Evolutionary conservation across 2,888 invertebrate genomes (phyloP), one percentile per base, ranked within the genome.

Genomic region (Desoria tigrina): DNA sequence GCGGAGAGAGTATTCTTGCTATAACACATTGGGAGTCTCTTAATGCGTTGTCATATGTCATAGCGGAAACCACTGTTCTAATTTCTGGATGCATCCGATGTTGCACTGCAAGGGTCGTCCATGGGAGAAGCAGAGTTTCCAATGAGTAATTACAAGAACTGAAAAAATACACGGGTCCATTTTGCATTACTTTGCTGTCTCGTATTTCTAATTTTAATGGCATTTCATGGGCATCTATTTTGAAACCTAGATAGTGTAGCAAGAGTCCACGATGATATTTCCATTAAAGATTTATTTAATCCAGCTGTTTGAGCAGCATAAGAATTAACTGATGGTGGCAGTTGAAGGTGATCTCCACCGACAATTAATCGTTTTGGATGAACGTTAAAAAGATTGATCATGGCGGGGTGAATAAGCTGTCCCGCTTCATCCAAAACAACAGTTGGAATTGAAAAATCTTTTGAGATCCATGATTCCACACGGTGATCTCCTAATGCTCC

Each of bases 401-500:
- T 9, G 4, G 32, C 18, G 4, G 55, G 55, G n/a, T 55, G 24
- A 7, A 21, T 18, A 9, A 26, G 9, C 26, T 55, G 55, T n/a
- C 55, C 55, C n/a, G 55, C 55, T 55, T 55, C 55, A 37, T 55
- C 55, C 9, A 55, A 9, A 32, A 55, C n/a, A 9, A 55, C 21
- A 4, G 55, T 55, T 6, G 6, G 11, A 7, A 55, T 32, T 32
- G 9, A 7, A 7, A n/a, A 7, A 7, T 18, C 21, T 9, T 9
- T 16, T 49, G 11, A 11, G 7, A 16, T 7, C 7, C 7, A 49
- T 18, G 9, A 7, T 9, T 11, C 49, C 39, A 39, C 9, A 16
- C 49, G 14, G 11, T 7, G 14, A 18, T 49, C 49, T 18, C 7
- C 11, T 7, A 49, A n/a, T 16, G 14, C 7, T 11, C n/a, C 14